Base-by-base conservation (phyloP, 2,797 vertebrate genomes). In the Gobionotothen gibberifrons region DNA sequence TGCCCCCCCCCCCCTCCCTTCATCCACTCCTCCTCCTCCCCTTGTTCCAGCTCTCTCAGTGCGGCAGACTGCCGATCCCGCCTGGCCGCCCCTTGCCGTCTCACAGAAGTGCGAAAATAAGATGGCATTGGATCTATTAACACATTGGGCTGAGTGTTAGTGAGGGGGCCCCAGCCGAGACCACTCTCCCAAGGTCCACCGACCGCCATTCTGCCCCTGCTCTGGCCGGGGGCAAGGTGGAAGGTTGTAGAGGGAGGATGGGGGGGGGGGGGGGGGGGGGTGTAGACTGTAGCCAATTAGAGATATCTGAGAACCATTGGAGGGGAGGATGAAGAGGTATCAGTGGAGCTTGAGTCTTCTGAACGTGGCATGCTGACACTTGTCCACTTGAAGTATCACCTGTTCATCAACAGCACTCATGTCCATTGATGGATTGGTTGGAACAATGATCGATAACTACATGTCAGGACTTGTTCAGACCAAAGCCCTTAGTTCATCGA, bases 51-150 rank as follows among this genome's bases (percentile, higher is more conserved):
- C 90, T 89, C 86, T 88, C 84, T 85, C 86, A 76, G 78, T 49
- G 56, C 83, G 60, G 85, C 89, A 87, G 90, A 84, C 92, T 94
- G 92, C 88, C 92, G 92, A 93, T 95, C 60, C 92, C 86, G 88
- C 91, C 93, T 92, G 93, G 94, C 92, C 93, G 92, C 90, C 92
- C 94, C 89, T 93, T 93, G 92, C 92, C 91, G 88, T 95, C 78
- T 94, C 90, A 40, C 82, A 85, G 92, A 96, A 95, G 95, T 96
- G 95, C 93, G 96, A 96, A 96, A 96, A 96, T 95, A 96, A 96
- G 94, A 96, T 96, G 95, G 94, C 92, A 93, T 95, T 93, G 95
- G 93, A 93, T 94, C 94, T 96, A 96, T 96, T 96, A 96, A 95
- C 96, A 97, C 94, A 69, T 96, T 90, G 93, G 90, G 82, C 92